Evolutionary conservation across 2,888 invertebrate genomes (phyloP), one percentile per base, ranked within the genome.

Genomic region (Nemoura dubitans): DNA sequence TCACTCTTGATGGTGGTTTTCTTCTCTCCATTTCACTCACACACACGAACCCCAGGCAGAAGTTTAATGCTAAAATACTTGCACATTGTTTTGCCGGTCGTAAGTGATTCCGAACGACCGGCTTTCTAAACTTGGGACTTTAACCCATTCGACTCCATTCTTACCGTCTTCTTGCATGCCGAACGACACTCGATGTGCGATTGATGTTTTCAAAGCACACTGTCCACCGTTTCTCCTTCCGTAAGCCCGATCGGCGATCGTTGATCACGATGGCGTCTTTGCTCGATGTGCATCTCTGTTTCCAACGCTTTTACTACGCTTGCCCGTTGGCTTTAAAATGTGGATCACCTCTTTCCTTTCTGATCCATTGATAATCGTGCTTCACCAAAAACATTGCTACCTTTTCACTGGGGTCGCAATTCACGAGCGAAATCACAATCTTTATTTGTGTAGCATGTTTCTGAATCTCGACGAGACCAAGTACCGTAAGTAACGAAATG

Each of bases 11-110:
- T 76, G 76, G 78, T 28, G 29, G 27, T 87, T 76, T 87, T 81
- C 27, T 28, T 87, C 85, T 86, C 77, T 81, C 78, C 59, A 36
- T 87, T 76, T 59, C 81, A 28, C 85, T 80, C 83, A 83, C 84
- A n/a, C 78, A 81, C 59, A 59, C 59, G 59, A 59, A 3, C 76
- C 28, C 28, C 87, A 30, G 85, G 87, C 87, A 85, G 85, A 85
- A 86, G 59, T 85, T 81, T 26, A 76, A 84, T 86, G 87, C 78
- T 76, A 83, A 86, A 86, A 87, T 82, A 87, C 87, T 86, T 85
- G 87, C 87, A 87, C 85, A 86, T 25, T 59, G n/a, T 78, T 81
- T 28, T 82, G 78, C 86, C 85, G 59, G 30, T 59, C 28, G 85
- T 59, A 85, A 10, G 10, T 59, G 83, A 43, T 21, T 14, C 14